Conservation (phyloP, 2,113 vertebrate genomes). For the Psilopogon haemacephalus region DNA sequence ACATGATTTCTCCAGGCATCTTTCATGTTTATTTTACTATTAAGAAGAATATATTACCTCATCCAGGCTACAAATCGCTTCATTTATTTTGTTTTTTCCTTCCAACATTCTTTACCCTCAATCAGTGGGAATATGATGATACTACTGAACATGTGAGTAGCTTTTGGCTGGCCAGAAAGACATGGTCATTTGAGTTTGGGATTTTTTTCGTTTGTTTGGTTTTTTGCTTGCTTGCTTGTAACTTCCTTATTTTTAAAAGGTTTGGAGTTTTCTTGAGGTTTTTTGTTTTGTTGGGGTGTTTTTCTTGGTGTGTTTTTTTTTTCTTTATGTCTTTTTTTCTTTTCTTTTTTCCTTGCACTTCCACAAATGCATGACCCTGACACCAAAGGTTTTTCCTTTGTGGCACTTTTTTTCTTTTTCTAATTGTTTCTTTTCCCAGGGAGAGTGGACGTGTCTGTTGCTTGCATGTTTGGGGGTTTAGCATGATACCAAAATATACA, state of each 20-base stretch:
- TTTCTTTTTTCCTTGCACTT: no score
- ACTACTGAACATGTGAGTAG: constrained; percentile 98
- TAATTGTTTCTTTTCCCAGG: neutral
- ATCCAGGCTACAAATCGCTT: constrained; percentile 63
- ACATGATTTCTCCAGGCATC: neutral
- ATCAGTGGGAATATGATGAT: constrained; percentile 99
- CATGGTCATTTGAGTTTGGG: constrained; percentile 1
- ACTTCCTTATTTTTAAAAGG: neutral
- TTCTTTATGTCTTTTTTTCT: no score
- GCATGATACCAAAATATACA: constrained; percentile 50
- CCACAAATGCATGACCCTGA: constrained; percentile 75
- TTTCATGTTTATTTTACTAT: neutral
- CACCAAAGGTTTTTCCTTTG: neutral
- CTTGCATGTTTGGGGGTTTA: constrained; percentile 18
- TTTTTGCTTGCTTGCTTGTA: constrained; percentile 12
- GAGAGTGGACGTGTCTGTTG: neutral
- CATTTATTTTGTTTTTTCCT: constrained; percentile 80
- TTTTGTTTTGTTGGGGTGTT: neutral
- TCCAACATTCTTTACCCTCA: constrained; percentile 73
- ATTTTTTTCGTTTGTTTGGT: neutral
- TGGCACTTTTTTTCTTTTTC: neutral
- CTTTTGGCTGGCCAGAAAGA: constrained; percentile 47
- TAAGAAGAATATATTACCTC: constrained; percentile 41
- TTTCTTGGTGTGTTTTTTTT: neutral
- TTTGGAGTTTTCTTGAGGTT: neutral